These are phyloP conservation scores for Drosophila colorata DNA, from an alignment of 2,888 invertebrate genomes.

Conservation along the genomic window DNA sequence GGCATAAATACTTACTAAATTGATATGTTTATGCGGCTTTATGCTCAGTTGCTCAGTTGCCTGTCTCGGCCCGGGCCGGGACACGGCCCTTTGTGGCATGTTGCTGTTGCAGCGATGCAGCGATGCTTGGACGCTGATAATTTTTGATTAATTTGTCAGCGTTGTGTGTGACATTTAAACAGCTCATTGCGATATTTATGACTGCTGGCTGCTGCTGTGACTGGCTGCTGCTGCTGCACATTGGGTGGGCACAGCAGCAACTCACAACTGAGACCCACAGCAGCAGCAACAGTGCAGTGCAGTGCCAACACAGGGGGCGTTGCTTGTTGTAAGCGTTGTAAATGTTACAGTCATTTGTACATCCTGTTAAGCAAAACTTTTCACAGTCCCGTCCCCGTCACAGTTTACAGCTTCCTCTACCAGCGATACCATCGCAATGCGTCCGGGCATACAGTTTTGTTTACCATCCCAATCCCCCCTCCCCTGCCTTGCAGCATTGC, in stretches of 20 bases:
- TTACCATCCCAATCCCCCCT: constrained; percentile 6
- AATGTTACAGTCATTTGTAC: constrained; percentile 75
- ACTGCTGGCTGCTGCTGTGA: constrained; percentile 57
- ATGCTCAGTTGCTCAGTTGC: constrained; percentile 60
- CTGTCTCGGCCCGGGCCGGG: constrained; percentile 37
- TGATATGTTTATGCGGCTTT: constrained; percentile 77
- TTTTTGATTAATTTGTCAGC: constrained; percentile 81
- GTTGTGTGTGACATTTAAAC: constrained; percentile 81
- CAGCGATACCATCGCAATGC: constrained; percentile 55
- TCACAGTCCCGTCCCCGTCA: constrained; percentile 50
- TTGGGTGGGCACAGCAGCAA: constrained; percentile 70
- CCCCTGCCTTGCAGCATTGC: neutral
- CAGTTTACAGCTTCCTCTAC: constrained; percentile 69
- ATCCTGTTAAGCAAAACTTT: constrained; percentile 77
- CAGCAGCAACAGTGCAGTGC: constrained; percentile 27
- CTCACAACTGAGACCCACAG: constrained; percentile 20
- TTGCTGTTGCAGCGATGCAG: constrained; percentile 32
- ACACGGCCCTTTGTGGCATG: constrained; percentile 53
- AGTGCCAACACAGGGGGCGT: constrained; percentile 52
- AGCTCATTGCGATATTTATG: constrained; percentile 82
- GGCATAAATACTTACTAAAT: constrained; percentile 74
- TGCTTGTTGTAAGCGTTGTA: constrained; percentile 64
- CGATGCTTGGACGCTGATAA: constrained; percentile 75
- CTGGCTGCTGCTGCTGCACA: constrained; percentile 56
- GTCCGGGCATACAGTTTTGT: constrained; percentile 33